These are phyloP conservation scores for Gymnobelideus leadbeateri DNA, from an alignment of 2,113 vertebrate species.

Conservation along the genomic window DNA sequence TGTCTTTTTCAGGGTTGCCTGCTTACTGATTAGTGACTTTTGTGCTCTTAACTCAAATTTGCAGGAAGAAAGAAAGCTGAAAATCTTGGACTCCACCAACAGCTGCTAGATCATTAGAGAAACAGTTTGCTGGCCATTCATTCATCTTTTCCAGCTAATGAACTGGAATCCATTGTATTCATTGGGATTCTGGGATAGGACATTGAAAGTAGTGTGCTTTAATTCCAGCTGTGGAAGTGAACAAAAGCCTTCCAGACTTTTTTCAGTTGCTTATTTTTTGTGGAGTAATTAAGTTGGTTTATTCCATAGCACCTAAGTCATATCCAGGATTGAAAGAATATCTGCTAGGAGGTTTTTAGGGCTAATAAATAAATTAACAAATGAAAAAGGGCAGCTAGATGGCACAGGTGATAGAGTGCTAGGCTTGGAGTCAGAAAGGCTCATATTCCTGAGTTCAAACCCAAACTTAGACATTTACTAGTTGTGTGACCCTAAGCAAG, in stretches of 20 bases:
- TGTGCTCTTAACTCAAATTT: not conserved
- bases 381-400: not conserved
- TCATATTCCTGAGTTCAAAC: too few relatives aligned
- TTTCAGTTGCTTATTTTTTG: not conserved
- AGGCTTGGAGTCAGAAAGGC: too few relatives aligned
- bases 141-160: slow-evolving; percentile 3
- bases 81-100: not conserved
- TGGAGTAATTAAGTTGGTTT: too few relatives aligned
- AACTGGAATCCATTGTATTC: not conserved
- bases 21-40: not conserved
- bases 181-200: not conserved
- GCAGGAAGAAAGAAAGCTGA: slow-evolving; percentile 24
- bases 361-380: slow-evolving; percentile 38
- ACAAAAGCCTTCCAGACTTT: not conserved
- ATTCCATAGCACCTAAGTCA: not conserved
- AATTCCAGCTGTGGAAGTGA: not conserved
- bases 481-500: too few relatives aligned
- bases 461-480: too few relatives aligned
- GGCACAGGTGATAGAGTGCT: too few relatives aligned
- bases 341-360: not conserved
- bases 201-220: slow-evolving; percentile 28
- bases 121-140: not conserved
- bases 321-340: too few relatives aligned
- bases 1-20: not conserved
- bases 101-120: not conserved